Evolutionary conservation across 92 coral and sea anemone species (phyloP), one percentile per base, ranked within the genome.

Genomic region (Diadumene lineata): DNA sequence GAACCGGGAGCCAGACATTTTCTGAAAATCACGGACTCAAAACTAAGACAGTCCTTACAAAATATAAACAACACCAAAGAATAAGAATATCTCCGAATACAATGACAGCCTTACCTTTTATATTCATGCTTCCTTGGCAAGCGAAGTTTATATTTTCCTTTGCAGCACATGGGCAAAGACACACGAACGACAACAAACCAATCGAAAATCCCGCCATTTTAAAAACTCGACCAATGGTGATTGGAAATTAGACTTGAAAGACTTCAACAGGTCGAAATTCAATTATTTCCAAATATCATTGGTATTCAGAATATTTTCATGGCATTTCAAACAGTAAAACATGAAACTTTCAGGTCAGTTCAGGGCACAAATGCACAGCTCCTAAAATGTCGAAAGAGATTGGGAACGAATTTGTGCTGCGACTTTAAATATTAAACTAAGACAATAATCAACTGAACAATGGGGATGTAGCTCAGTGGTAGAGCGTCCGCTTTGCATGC

Each of bases 381-480:
- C n/a, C n/a, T n/a, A n/a, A n/a, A n/a, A n/a, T n/a, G n/a, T n/a
- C n/a, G n/a, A n/a, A 13, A 38, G 48, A 38, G 48, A 38, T 38
- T 38, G 48, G 48, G 48, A 38, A 38, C 48, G 13, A 6, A 38
- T 38, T 38, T 38, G 6, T 6, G 48, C 48, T n/a, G n/a, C 48
- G 48, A 38, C 13, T 4, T 38, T 13, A 38, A 38, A 6, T 4
- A 38, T 4, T 38, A 38, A 38, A 13, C n/a, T n/a, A 38, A 38
- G 13, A 13, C 48, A 4, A 38, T 38, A 6, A 38, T 13, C 48
- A 38, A 38, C 48, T 38, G 6, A 38, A 38, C 48, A 13, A 28
- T 15, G 96, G 96, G 96, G 92, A 58, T 88, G 93, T 85, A 85
- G 93, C 97, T 91, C 93, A 90, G 97, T 90, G 97, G 92, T 90